Conservation (phyloP, 1,140 invertebrate genomes). For the Trichoplusia ni region DNA sequence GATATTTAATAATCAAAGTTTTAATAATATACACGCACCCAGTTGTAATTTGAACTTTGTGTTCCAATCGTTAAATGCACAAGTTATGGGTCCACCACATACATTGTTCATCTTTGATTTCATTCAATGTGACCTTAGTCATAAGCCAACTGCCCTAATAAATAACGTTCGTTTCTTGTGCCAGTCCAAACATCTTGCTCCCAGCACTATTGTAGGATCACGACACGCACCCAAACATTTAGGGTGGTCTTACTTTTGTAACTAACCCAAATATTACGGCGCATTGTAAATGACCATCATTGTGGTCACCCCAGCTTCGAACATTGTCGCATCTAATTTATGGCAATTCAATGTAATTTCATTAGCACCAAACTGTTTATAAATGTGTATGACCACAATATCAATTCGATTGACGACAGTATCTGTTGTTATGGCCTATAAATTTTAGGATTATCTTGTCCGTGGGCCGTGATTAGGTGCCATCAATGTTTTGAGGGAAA, state of each 20-base stretch:
- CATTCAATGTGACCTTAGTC: constrained; percentile 11
- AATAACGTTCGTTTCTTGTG: constrained; percentile 15
- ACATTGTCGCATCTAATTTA: constrained; percentile 67
- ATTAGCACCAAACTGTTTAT: constrained; percentile 74
- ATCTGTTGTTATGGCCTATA: constrained; percentile 72
- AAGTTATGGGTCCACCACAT: not conserved
- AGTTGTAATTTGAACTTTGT: not conserved
- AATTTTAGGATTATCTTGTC: constrained; percentile 79
- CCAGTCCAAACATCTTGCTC: constrained; percentile 26
- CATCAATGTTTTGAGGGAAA: constrained; percentile 69
- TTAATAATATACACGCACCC: too few species aligned
- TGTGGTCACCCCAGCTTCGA: constrained; percentile 48
- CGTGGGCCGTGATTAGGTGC: constrained; percentile 70
- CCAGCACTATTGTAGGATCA: constrained; percentile 9
- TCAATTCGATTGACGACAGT: constrained; percentile 68
- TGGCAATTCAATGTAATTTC: constrained; percentile 75
- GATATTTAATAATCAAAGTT: too few species aligned
- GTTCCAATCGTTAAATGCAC: not conserved
- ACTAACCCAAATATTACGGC: constrained; percentile 61
- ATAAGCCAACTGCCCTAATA: constrained; percentile 16
- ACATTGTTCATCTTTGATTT: constrained; percentile 19
- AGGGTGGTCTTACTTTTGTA: constrained; percentile 65
- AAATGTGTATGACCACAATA: constrained; percentile 66
- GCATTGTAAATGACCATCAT: constrained; percentile 62
- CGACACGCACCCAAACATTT: constrained; percentile 40